Evolutionary conservation across 2,113 vertebrate species (phyloP).

Genomic region (Crotalus horridus): DNA sequence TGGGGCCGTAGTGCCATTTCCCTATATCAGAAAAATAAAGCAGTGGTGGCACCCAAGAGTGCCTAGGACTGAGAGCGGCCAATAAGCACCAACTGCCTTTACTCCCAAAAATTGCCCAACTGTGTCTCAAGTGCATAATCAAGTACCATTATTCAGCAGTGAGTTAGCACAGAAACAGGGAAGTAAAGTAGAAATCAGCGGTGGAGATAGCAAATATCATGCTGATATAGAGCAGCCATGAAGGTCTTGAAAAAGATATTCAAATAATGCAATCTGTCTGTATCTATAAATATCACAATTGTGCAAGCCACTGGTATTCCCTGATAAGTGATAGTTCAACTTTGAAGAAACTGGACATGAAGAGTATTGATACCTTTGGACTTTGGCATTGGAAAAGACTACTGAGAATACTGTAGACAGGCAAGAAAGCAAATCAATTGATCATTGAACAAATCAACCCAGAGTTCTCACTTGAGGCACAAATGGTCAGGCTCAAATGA

Average conservation of each 20-base stretch:
- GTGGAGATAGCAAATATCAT: background rate
- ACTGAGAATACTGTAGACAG: background rate
- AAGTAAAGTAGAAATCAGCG: background rate
- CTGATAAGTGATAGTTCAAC: background rate
- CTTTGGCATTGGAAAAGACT: background rate
- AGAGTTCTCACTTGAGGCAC: background rate
- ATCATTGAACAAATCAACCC: background rate
- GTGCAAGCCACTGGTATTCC: background rate
- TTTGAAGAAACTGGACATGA: background rate
- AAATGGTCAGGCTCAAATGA: background rate
- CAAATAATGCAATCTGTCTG: background rate
- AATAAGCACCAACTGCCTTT: background rate
- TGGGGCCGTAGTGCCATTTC: background rate
- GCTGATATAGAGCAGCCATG: background rate
- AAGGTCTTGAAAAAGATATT: background rate
- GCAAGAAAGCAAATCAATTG: background rate
- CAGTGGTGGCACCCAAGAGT: background rate
- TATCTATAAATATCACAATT: background rate
- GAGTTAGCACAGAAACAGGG: background rate
- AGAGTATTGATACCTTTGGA: background rate
- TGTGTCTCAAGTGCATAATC: background rate
- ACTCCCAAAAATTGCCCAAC: background rate
- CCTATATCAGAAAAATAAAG: background rate
- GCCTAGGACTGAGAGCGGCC: background rate
- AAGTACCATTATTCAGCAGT: background rate